Percentiles rank a stretch among this genome's conserved stretches.
These are phyloP conservation scores for Hydropsyche tenuis DNA, from an alignment of 1,140 invertebrate genomes.

Conservation along the genomic window DNA sequence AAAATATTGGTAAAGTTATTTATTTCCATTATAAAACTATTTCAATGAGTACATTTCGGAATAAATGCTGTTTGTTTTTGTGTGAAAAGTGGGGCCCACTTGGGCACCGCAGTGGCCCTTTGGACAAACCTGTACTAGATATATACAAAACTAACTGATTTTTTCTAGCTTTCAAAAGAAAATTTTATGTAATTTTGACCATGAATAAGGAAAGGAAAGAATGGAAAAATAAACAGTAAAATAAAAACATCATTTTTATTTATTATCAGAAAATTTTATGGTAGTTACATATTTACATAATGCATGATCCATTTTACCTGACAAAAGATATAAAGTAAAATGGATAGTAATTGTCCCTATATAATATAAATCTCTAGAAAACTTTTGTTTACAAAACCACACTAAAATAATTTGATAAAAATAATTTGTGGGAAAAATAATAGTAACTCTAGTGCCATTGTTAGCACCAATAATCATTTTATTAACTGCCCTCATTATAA, in stretches of 20 bases:
- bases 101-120: too few relatives aligned
- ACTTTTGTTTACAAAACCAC: constrained; percentile 47
- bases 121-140: too few relatives aligned
- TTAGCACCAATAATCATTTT: constrained; percentile 43
- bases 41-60: too few relatives aligned
- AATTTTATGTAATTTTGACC: too few relatives aligned
- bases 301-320: constrained; percentile 48
- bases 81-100: too few relatives aligned
- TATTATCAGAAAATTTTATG: constrained; percentile 48
- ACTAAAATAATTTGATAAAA: constrained; percentile 46
- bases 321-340: constrained; percentile 49
- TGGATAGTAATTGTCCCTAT: constrained; percentile 49
- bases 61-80: too few relatives aligned
- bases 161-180: too few relatives aligned
- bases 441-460: constrained; percentile 38
- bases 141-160: too few relatives aligned
- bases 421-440: constrained; percentile 36
- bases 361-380: constrained; percentile 48
- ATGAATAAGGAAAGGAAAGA: background rate
- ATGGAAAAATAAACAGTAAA: background rate
- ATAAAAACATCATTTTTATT: constrained; percentile 51
- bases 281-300: constrained; percentile 51
- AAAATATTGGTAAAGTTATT: too few relatives aligned
- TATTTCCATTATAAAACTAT: too few relatives aligned
- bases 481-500: constrained; percentile 38